These are phyloP conservation scores for Daubentonia madagascariensis DNA, from an alignment of 2,113 vertebrate genomes.

Conservation along the genomic window DNA sequence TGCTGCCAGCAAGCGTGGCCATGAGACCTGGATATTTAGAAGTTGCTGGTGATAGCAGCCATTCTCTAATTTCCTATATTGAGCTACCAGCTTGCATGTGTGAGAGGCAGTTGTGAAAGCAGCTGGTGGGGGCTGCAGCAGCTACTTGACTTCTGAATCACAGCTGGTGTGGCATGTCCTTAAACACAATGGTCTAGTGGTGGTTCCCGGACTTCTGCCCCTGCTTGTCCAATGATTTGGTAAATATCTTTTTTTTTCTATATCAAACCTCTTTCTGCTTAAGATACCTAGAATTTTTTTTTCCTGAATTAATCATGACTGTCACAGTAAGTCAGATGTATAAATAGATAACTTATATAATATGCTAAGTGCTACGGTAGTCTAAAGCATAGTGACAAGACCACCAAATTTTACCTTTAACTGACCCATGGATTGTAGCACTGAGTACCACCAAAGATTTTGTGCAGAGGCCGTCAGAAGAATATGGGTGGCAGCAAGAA, in stretches of 20 bases:
- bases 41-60: no score
- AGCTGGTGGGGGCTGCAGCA: accelerated
- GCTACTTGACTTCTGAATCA: not conserved
- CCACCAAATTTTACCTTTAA: not conserved
- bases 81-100: not conserved
- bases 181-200: not conserved
- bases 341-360: not conserved
- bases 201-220: not conserved
- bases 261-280: not conserved
- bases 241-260: not conserved
- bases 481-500: not conserved
- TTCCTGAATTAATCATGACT: not conserved
- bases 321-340: not conserved
- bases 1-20: not conserved
- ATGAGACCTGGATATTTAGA: not conserved
- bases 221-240: not conserved
- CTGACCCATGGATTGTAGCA: not conserved
- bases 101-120: not conserved
- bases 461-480: not conserved
- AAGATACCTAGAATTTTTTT: not conserved
- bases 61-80: not conserved
- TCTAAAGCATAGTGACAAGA: not conserved
- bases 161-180: not conserved
- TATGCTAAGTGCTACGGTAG: not conserved
- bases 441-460: not conserved